Percentiles rank a stretch among this genome's conserved stretches.
These are phyloP conservation scores for Sebastiscus tertius DNA, from an alignment of 2,797 vertebrate genomes.

Conservation along the genomic window DNA sequence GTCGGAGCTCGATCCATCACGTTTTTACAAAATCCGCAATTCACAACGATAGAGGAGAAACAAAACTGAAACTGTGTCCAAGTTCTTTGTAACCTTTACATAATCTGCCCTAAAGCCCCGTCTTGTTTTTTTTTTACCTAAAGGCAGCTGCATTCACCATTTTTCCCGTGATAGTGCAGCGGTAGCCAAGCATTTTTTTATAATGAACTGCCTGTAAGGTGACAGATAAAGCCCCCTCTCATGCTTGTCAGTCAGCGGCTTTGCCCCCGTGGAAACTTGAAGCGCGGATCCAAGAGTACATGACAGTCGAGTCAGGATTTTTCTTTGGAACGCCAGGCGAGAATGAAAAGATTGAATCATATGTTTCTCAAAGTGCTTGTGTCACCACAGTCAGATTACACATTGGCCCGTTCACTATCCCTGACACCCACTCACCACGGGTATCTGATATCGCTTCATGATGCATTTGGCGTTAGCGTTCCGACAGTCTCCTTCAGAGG, in stretches of 20 bases:
- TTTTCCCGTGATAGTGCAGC: conserved; percentile 38
- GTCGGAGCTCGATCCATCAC: conserved; percentile 24
- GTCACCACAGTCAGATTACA: conserved; percentile 55
- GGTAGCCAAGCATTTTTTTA: conserved; percentile 51
- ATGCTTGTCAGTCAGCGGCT: conserved; percentile 66
- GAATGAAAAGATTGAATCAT: conserved; percentile 57
- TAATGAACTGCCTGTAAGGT: conserved; percentile 72
- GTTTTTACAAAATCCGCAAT: conserved; percentile 22
- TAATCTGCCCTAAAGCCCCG: conserved; percentile 40
- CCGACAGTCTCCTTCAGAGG: not conserved
- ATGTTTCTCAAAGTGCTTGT: conserved; percentile 54
- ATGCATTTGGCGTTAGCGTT: conserved; percentile 24
- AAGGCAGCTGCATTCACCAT: conserved; percentile 46
- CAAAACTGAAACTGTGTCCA: conserved; percentile 39
- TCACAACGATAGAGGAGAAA: conserved; percentile 43
- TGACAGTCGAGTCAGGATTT: conserved; percentile 64
- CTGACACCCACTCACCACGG: conserved; percentile 38
- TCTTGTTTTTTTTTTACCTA: conserved; percentile 25
- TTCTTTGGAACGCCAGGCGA: conserved; percentile 36
- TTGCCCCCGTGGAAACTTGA: conserved; percentile 48
- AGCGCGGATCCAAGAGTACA: conserved; percentile 56
- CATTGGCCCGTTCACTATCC: conserved; percentile 36
- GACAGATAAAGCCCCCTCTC: conserved; percentile 66
- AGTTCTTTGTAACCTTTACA: conserved; percentile 51
- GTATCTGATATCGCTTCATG: conserved; percentile 29